Conservation (phyloP, 2,888 invertebrate genomes). For the Athetis lepigone region DNA sequence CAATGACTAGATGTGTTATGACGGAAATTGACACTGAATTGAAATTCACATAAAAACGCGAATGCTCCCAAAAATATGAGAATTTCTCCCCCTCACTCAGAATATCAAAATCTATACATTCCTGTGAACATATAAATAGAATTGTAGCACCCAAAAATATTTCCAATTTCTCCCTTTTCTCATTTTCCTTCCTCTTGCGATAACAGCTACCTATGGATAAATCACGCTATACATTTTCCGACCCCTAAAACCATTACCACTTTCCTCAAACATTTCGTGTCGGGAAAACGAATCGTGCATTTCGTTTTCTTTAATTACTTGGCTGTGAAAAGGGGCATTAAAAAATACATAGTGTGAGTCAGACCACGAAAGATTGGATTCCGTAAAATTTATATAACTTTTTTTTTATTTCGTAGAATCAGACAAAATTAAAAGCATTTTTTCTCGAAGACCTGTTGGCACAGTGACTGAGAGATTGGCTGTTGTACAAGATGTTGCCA, state of each 20-base stretch:
- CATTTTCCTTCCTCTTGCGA: background rate
- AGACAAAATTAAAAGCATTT: too few species aligned
- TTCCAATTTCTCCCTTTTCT: background rate
- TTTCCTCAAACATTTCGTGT: slow-evolving; percentile 10
- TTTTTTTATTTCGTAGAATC: too few species aligned
- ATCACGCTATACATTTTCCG: slow-evolving; percentile 30
- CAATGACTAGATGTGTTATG: too few species aligned
- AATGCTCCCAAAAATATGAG: too few species aligned
- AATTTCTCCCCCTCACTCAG: too few species aligned
- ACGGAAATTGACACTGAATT: too few species aligned
- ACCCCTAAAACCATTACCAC: slow-evolving; percentile 8
- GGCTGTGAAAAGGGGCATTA: background rate
- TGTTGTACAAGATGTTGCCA: too few species aligned
- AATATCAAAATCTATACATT: too few species aligned
- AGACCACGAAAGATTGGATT: background rate
- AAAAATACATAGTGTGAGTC: background rate
- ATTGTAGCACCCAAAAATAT: slow-evolving; percentile 2
- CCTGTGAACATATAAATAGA: too few species aligned
- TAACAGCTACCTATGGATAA: slow-evolving; percentile 10
- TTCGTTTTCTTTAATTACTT: slow-evolving; percentile 32
- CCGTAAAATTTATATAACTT: background rate
- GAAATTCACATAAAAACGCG: too few species aligned
- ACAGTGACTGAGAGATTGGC: too few species aligned
- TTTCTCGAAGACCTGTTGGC: too few species aligned
- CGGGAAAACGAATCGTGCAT: background rate